Evolutionary conservation across 2,113 vertebrate genomes (phyloP).

Genomic region (Bujurquina vittata): DNA sequence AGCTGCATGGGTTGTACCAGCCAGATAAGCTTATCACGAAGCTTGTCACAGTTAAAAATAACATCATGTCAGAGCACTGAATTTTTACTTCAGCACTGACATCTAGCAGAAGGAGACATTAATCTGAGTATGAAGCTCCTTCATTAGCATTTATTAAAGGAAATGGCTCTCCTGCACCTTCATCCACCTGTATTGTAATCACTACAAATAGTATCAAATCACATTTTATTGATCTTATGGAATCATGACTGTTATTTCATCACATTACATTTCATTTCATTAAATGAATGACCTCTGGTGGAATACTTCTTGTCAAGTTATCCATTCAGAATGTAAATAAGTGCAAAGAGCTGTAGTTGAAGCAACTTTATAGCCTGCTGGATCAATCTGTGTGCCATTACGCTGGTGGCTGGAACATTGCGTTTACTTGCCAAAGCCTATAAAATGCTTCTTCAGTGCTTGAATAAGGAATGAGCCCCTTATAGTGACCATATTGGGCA

Average conservation of each 20-base stretch:
- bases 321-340: neutral
- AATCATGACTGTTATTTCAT: neutral
- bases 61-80: neutral
- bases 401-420: neutral
- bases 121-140: neutral
- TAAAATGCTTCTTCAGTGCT: neutral
- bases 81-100: neutral
- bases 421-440: neutral
- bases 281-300: neutral
- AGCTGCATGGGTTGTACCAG: slow-evolving; percentile 13
- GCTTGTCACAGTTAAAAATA: slow-evolving; percentile 5
- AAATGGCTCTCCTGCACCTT: neutral
- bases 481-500: neutral
- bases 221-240: neutral
- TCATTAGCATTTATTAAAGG: neutral
- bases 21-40: slow-evolving; percentile 30
- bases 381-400: neutral
- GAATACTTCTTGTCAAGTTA: neutral
- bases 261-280: neutral
- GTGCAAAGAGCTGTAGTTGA: neutral
- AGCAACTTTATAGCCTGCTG: accelerated
- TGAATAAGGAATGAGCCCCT: too few species aligned
- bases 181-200: neutral
- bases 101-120: neutral
- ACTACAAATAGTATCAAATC: neutral